Percentiles rank a stretch among this genome's conserved stretches.
phyloP scores from a whole-genome alignment of 1,140 invertebrate genomes.

The Drosophila bipectinata region DNA sequence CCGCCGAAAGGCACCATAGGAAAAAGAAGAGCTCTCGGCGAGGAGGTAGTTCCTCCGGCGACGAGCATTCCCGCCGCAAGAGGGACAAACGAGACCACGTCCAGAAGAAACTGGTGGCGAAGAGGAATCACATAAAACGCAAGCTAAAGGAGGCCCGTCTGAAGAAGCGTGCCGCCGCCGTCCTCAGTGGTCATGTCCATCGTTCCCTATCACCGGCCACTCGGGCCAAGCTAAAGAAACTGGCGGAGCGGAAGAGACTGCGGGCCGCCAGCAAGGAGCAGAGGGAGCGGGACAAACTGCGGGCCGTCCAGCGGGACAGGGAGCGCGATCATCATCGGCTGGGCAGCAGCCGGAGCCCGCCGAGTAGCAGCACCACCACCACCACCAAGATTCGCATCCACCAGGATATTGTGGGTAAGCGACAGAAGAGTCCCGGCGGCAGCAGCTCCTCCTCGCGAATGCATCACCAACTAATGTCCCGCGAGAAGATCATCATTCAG shows the following conservation, averaged over 20 bases:
- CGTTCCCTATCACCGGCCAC: constrained; percentile 70
- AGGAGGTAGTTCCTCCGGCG: constrained; percentile 67
- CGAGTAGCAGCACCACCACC: constrained; percentile 63
- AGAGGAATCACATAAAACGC: constrained; percentile 77
- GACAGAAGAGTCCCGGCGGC: constrained; percentile 69
- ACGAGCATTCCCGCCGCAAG: constrained; percentile 73
- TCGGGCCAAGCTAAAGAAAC: constrained; percentile 74
- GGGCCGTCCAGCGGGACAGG: constrained; percentile 65
- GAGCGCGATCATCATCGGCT: constrained; percentile 75
- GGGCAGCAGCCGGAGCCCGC: constrained; percentile 70
- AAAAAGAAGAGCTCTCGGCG: constrained; percentile 72
- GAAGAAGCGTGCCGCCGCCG: constrained; percentile 74
- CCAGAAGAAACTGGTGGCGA: constrained; percentile 80
- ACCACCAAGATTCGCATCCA: constrained; percentile 81
- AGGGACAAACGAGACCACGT: constrained; percentile 73
- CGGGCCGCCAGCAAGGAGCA: constrained; percentile 77
- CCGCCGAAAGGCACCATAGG: constrained; percentile 67
- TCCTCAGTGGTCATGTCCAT: constrained; percentile 69
- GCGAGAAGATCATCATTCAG: constrained; percentile 81
- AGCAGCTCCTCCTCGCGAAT: constrained; percentile 60
- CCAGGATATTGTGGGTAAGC: constrained; percentile 74
- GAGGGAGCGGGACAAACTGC: constrained; percentile 74
- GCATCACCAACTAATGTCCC: constrained; percentile 76
- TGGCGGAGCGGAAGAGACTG: constrained; percentile 73
- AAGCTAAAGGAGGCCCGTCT: constrained; percentile 79